A percentile compares a stretch with the other conserved stretches of the same genome.
Evolutionary conservation across 2,797 vertebrate species (phyloP).

Genomic region (Pipistrellus pipistrellus): DNA sequence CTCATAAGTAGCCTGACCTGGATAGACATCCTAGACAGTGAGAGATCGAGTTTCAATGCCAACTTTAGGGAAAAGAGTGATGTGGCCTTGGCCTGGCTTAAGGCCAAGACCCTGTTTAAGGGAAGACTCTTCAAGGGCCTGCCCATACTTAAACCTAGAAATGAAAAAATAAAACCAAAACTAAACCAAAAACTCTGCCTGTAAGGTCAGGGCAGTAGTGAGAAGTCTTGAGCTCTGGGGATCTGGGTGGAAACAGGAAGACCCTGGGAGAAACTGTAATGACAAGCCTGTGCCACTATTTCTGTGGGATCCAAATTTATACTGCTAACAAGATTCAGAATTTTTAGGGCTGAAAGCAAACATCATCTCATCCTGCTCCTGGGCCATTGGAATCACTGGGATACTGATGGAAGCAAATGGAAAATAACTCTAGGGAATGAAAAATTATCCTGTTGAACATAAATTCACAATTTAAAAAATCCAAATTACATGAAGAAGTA

Average conservation of each 20-base stretch:
- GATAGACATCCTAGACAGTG: background rate
- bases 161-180: background rate
- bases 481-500: background rate
- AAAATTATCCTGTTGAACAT: background rate
- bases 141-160: background rate
- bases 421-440: background rate
- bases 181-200: background rate
- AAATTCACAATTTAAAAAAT: conserved; percentile 24
- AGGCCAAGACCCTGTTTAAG: background rate
- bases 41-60: background rate
- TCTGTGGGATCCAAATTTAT: background rate
- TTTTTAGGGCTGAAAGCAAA: background rate
- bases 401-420: conserved; percentile 10
- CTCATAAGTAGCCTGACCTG: background rate
- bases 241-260: background rate
- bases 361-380: background rate
- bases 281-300: background rate
- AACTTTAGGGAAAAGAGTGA: background rate
- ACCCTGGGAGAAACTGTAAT: background rate
- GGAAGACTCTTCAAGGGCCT: background rate
- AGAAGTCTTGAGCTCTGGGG: background rate
- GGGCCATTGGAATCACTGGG: background rate
- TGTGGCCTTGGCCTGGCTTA: background rate
- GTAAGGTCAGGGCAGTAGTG: background rate
- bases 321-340: background rate